Evolutionary conservation across 2,888 invertebrate species (phyloP).

Genomic region (Linyphia triangularis): DNA sequence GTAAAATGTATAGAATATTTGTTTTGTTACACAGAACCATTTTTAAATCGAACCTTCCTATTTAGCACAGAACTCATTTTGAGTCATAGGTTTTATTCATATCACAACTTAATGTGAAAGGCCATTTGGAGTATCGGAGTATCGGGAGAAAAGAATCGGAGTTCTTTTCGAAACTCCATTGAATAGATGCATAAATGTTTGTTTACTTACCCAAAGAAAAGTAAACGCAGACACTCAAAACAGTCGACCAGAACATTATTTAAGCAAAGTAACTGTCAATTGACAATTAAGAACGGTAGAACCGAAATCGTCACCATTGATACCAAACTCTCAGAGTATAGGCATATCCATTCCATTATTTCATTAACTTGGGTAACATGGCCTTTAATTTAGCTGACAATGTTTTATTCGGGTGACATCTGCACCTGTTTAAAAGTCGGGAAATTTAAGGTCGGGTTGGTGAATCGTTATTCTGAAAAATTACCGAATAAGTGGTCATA

Average conservation of each 20-base stretch:
- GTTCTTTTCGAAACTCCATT: no score
- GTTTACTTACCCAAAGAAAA: background rate
- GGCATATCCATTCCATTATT: background rate
- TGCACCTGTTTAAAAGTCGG: background rate
- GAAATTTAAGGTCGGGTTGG: background rate
- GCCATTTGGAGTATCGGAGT: no score
- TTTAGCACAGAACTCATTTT: no score
- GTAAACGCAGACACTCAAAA: background rate
- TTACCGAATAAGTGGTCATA: no score
- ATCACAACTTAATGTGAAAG: no score
- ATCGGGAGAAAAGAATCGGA: no score
- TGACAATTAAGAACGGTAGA: background rate
- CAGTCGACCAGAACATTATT: background rate
- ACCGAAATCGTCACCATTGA: background rate
- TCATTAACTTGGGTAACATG: background rate
- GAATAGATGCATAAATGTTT: no score
- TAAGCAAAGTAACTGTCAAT: background rate
- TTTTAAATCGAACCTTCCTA: no score
- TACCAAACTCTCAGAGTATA: background rate
- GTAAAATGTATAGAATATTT: no score
- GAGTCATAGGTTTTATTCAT: no score
- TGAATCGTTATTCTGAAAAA: no score
- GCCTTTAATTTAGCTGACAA: background rate
- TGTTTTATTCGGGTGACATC: background rate
- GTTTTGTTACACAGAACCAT: no score